These are phyloP conservation scores for Actenoides hombroni DNA, from an alignment of 2,113 vertebrate genomes.

Conservation along the genomic window DNA sequence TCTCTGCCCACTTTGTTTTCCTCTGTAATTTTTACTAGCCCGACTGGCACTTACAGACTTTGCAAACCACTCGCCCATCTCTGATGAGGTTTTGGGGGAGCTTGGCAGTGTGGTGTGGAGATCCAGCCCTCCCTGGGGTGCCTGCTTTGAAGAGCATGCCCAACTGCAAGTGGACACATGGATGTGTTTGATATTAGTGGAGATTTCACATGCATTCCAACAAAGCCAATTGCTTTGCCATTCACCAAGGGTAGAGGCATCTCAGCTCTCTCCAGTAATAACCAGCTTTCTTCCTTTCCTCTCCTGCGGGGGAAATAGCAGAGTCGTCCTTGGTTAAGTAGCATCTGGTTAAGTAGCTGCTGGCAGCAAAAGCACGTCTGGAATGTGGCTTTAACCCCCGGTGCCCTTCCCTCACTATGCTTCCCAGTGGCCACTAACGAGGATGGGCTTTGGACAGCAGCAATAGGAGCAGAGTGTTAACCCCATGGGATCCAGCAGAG, in stretches of 20 bases:
- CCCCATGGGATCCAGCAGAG: neutral
- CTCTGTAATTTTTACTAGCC: neutral
- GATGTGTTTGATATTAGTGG: neutral
- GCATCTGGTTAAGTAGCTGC: conserved; percentile 30
- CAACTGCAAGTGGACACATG: neutral
- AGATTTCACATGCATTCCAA: conserved; percentile 44
- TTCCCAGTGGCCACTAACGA: neutral
- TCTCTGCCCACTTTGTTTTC: neutral
- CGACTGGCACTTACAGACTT: neutral
- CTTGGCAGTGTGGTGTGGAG: neutral
- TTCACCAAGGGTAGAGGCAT: neutral
- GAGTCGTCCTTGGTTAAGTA: neutral
- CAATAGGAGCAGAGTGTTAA: neutral
- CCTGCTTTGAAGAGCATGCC: neutral
- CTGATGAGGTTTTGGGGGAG: conserved; percentile 22
- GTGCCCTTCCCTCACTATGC: neutral
- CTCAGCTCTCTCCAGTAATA: neutral
- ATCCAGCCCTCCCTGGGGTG: neutral
- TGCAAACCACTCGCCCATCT: neutral
- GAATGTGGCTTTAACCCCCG: conserved; percentile 42
- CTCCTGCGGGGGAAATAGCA: neutral
- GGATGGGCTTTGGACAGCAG: neutral
- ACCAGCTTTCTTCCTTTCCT: neutral
- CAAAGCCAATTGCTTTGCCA: neutral
- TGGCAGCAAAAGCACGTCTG: conserved; percentile 23